Conservation (phyloP, 2,113 vertebrate genomes). For the Myiagra hebetior region DNA sequence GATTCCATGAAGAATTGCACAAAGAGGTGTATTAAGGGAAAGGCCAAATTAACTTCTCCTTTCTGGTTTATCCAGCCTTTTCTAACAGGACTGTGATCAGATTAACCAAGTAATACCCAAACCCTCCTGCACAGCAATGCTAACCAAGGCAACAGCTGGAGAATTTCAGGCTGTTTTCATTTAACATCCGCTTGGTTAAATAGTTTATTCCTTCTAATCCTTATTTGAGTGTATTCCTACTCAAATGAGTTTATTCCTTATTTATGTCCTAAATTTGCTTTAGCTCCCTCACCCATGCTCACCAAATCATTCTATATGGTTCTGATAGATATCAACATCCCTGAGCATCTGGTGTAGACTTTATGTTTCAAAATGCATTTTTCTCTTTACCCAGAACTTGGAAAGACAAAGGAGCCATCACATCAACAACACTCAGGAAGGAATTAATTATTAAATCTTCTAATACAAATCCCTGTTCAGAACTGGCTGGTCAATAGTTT, state of each 20-base stretch:
- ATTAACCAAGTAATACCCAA: not conserved
- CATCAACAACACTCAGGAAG: not conserved
- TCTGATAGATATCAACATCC: not conserved
- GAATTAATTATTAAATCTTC: not conserved
- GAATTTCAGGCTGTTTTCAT: not conserved
- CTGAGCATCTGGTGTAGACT: not conserved
- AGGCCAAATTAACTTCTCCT: slow-evolving; percentile 30
- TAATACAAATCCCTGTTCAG: not conserved
- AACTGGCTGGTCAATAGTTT: not conserved
- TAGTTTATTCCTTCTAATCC: not conserved
- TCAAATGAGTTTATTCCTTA: not conserved
- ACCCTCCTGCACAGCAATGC: not conserved
- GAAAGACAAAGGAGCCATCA: not conserved
- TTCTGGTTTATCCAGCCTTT: not conserved
- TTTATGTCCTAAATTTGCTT: not conserved
- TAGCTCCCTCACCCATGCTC: not conserved
- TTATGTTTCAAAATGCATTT: not conserved
- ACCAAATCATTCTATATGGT: not conserved
- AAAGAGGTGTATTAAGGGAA: slow-evolving; percentile 1
- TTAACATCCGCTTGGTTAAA: not conserved
- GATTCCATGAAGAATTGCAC: slow-evolving; percentile 38
- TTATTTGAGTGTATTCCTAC: not conserved
- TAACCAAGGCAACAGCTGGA: not conserved
- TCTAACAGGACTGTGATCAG: not conserved
- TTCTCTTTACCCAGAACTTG: not conserved